Evolutionary conservation across 2,797 vertebrate species (phyloP), one percentile per base, ranked within the genome.

Genomic region (Hippocampus kuda): DNA sequence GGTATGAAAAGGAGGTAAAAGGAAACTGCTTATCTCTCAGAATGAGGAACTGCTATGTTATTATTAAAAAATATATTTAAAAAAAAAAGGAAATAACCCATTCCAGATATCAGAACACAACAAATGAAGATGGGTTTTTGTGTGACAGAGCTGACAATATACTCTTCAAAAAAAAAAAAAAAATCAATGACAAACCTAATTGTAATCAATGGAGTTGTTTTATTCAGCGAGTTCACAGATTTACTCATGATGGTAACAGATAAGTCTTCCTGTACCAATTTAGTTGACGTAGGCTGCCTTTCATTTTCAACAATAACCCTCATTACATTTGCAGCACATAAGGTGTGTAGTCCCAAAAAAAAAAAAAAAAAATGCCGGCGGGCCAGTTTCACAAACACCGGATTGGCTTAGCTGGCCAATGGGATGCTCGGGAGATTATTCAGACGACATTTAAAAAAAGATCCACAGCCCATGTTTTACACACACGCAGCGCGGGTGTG

Each of bases 381-480:
- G 16, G 15, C 42, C 63, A 46, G n/a, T 65, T 18, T 61, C 48
- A 74, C 48, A 77, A 79, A 77, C 68, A 73, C 24, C 80, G 73
- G 80, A 80, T 84, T 77, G 83, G 68, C 18, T 64, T 72, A 65
- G 42, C 10, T 64, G 70, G 72, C 85, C 84, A 85, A 83, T 85
- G 78, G 79, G 83, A 88, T 87, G 80, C 74, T 70, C 63, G 81
- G 48, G 76, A 87, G 84, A 85, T 87, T 87, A 89, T 78, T 85
- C 41, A 72, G 76, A 77, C 75, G 70, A 77, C 49, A 20, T 70
- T 84, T 89, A 88, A 85, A 88, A 86, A 83, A 84, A 86, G 78
- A 81, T 77, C 67, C 71, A 68, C 69, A 66, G 76, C 76, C 79
- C 48, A 24, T 12, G 30, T 72, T 70, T 34, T 18, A 2, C 70